A percentile compares a stretch with the other conserved stretches of the same genome.
Evolutionary conservation across 2,797 vertebrate genomes (phyloP).

Genomic region (Amazona finschi): DNA sequence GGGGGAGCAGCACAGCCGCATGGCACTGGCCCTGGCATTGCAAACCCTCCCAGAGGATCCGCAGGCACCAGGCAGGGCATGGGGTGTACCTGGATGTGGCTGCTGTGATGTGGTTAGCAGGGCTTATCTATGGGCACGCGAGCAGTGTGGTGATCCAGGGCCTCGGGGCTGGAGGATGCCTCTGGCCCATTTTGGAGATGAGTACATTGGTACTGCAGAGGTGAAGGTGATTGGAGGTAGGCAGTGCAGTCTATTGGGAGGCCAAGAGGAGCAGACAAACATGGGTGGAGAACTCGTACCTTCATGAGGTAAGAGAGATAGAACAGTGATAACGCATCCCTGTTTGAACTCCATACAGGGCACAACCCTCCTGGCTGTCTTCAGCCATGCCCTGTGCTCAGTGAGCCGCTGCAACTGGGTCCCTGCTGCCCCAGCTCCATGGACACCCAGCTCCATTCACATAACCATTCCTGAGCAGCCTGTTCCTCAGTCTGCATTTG

Average conservation of each 20-base stretch:
- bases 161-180: background rate
- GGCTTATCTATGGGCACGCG: background rate
- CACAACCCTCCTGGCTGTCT: background rate
- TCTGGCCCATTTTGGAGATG: accelerated
- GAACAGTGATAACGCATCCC: background rate
- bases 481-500: background rate
- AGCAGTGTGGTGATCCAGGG: background rate
- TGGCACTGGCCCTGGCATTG: background rate
- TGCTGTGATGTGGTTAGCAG: background rate
- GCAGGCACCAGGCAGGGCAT: background rate
- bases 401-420: accelerated
- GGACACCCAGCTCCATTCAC: background rate
- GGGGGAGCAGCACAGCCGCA: background rate
- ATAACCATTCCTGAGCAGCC: background rate
- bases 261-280: background rate
- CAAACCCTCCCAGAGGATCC: background rate
- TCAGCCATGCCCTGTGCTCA: background rate
- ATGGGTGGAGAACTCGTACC: background rate
- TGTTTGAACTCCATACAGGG: background rate
- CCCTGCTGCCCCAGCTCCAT: background rate
- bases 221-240: background rate
- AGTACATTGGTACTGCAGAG: background rate
- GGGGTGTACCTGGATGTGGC: background rate
- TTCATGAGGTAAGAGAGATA: background rate
- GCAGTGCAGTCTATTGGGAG: background rate